phyloP scores from a whole-genome alignment of 2,888 invertebrate genomes.

The Vandiemenella viatica region DNA sequence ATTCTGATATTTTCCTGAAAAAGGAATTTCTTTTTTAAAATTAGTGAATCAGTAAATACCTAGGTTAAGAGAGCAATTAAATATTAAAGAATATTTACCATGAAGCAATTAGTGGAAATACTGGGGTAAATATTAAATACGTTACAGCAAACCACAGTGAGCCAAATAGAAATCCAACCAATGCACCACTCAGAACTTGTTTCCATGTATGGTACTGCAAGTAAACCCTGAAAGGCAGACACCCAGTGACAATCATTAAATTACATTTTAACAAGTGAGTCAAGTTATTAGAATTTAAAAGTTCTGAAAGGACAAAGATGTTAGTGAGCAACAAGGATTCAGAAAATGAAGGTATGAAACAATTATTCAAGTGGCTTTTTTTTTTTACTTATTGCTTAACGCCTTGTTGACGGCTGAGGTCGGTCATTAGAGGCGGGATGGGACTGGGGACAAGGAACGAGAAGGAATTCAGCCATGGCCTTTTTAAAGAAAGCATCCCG shows the following conservation, averaged over 20 bases:
- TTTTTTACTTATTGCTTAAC: too few relatives aligned
- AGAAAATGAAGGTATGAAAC: too few relatives aligned
- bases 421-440: too few relatives aligned
- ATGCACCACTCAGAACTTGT: conserved; percentile 66
- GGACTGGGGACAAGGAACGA: too few relatives aligned
- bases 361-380: too few relatives aligned
- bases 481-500: too few relatives aligned
- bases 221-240: conserved; percentile 68
- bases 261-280: too few relatives aligned
- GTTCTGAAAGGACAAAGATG: neutral
- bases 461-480: too few relatives aligned
- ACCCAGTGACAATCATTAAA: conserved; percentile 48
- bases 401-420: too few relatives aligned
- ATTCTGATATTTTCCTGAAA: conserved; percentile 70
- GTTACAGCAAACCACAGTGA: conserved; percentile 68
- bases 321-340: neutral
- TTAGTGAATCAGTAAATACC: too few relatives aligned
- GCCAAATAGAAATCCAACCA: conserved; percentile 59
- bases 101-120: conserved; percentile 70
- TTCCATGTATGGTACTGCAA: conserved; percentile 69
- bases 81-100: conserved; percentile 44
- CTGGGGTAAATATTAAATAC: conserved; percentile 63
- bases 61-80: conserved; percentile 1
- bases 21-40: too few relatives aligned
- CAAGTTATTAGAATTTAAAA: neutral